A percentile compares a stretch with the other conserved stretches of the same genome.
Evolutionary conservation across 2,113 vertebrate genomes (phyloP).

Genomic region (Corythoichthys haematopterus): DNA sequence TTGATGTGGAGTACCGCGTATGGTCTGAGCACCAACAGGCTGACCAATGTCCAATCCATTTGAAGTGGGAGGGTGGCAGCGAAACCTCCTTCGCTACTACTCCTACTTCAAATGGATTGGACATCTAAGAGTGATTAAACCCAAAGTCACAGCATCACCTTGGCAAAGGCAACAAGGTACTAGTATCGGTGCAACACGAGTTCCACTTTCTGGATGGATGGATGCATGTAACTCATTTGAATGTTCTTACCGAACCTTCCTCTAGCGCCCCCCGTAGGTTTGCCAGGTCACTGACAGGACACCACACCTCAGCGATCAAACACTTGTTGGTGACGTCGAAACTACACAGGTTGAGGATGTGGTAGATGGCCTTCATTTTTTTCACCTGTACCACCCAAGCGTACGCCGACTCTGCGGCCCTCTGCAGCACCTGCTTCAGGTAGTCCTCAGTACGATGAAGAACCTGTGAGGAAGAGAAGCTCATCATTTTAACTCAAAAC

Average conservation of each 20-base stretch:
- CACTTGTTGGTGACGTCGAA: conserved; percentile 98
- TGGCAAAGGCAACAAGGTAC: too few species aligned
- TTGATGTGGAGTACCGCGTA: too few species aligned
- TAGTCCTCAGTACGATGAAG: conserved; percentile 94
- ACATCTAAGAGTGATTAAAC: too few species aligned
- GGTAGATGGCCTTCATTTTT: conserved; percentile 98
- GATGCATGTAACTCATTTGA: background rate
- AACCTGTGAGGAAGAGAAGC: conserved; percentile 70
- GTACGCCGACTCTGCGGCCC: conserved; percentile 85
- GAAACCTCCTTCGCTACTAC: too few species aligned
- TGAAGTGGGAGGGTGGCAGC: too few species aligned
- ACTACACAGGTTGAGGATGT: conserved; percentile 94
- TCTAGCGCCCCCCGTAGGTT: conserved; percentile 83
- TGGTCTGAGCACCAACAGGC: too few species aligned
- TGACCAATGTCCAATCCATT: too few species aligned
- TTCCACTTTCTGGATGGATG: background rate
- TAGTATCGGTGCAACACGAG: too few species aligned
- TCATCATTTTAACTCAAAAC: background rate
- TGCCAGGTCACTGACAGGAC: conserved; percentile 83
- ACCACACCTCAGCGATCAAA: conserved; percentile 97
- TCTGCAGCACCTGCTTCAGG: conserved; percentile 86
- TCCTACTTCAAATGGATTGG: too few species aligned
- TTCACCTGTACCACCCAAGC: conserved; percentile 87
- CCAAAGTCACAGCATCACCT: too few species aligned
- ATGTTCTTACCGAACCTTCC: conserved; percentile 86